Base-by-base conservation (phyloP, 1,140 invertebrate genomes). In the Leguminivora glycinivorella region DNA sequence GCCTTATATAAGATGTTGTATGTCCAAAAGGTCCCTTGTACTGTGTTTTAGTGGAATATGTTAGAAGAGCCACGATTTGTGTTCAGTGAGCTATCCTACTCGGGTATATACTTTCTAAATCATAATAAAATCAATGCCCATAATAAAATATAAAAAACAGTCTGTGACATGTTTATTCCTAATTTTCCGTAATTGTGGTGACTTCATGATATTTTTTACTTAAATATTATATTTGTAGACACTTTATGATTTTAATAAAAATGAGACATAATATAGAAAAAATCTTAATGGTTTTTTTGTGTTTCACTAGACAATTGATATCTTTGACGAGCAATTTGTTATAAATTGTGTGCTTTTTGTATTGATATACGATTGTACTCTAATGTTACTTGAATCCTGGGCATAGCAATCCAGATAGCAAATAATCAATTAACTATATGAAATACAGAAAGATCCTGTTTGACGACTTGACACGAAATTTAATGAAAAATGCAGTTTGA, bases 401-500 rank as follows among this genome's bases (percentile, higher is more conserved):
- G n/a, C 58, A 17, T 58, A 58, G 56, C 10, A 58, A 14, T 29
- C 22, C 26, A 63, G 58, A n/a, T 63, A 29, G 26, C 26, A 19
- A 47, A 40, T 68, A 68, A 40, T 34, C 22, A 67, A 34, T 17
- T 34, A 47, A 40, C 67, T 68, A 24, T 68, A 67, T 14, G n/a
- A 68, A 68, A 63, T 63, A 63, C 26, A 25, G 40, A 63, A 31
- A 34, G n/a, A 69, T 24, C n/a, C 25, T 60, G 70, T 56, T 17
- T 43, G 40, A 71, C 75, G 83, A 86, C 74, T 80, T 85, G 83
- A 87, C 84, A 85, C 82, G 83, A 78, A 79, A 83, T 85, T 76
- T 85, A 87, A 82, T 78, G 77, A 82, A 85, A 85, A 85, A 87
- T 85, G 85, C 83, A 87, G 82, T 90, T 89, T 91, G 89, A 91